phyloP scores from a whole-genome alignment of 2,888 invertebrate genomes.

The Doris montereyensis region DNA sequence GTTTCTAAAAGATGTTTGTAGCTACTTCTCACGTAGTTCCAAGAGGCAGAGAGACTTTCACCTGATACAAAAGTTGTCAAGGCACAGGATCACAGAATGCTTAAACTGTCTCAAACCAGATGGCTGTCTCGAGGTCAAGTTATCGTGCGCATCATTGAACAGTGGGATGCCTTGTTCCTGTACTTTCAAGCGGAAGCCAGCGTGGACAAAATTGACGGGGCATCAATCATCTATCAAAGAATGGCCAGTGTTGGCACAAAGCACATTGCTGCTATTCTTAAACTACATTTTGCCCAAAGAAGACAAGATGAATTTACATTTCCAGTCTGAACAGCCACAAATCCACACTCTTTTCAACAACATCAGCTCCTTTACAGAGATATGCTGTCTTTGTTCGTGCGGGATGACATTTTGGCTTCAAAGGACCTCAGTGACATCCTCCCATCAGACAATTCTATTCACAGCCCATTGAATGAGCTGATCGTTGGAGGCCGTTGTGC shows the following conservation, averaged over 20 bases:
- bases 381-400: background rate
- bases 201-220: conserved; percentile 8
- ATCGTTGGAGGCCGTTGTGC: conserved; percentile 8
- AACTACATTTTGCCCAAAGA: conserved; percentile 9
- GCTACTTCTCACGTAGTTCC: conserved; percentile 19
- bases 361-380: background rate
- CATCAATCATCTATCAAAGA: background rate
- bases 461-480: background rate
- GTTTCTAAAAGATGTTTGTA: background rate
- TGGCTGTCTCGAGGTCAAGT: conserved; percentile 15
- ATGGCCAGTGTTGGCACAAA: conserved; percentile 4
- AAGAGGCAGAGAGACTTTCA: conserved; percentile 6
- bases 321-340: conserved; percentile 5
- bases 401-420: background rate
- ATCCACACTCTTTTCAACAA: conserved; percentile 2
- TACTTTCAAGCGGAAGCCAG: conserved; percentile 5
- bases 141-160: background rate
- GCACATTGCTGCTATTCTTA: conserved; percentile 6
- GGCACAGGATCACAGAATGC: conserved; percentile 1
- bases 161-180: conserved; percentile 18
- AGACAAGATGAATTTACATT: conserved; percentile 2
- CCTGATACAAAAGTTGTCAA: conserved; percentile 15
- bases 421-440: background rate
- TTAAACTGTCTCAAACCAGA: conserved; percentile 5
- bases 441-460: background rate